A percentile compares a stretch with the other conserved stretches of the same genome.
Conservation (phyloP, 2,113 vertebrate genomes). For the Nesogale talazaci region DNA sequence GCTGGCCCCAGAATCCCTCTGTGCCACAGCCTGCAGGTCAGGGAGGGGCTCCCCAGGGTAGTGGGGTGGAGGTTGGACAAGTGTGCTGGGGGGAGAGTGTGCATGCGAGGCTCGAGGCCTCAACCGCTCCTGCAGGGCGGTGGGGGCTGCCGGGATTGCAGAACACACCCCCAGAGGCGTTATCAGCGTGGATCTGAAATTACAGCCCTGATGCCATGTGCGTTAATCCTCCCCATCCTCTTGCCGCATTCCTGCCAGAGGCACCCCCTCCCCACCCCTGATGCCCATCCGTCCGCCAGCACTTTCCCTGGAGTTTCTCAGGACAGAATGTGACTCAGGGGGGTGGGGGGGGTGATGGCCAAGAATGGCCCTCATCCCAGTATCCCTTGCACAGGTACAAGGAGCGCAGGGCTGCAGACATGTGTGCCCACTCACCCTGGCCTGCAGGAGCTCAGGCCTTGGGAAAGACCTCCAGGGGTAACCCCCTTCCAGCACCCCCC, state of each 20-base stretch:
- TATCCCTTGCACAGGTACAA: background rate
- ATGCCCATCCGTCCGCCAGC: background rate
- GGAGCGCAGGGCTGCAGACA: background rate
- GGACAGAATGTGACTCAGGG: background rate
- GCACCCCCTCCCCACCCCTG: background rate
- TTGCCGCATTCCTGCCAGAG: background rate
- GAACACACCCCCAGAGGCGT: background rate
- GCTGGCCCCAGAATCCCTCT: background rate
- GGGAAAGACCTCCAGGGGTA: no score
- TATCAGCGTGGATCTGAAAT: background rate
- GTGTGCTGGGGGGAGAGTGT: accelerated
- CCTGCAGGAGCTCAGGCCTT: background rate
- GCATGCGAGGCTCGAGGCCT: accelerated
- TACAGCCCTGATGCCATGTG: accelerated
- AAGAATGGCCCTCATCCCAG: no score
- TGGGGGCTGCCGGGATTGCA: background rate
- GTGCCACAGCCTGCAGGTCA: background rate
- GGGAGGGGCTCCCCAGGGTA: background rate
- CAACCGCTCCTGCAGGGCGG: background rate
- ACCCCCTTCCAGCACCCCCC: background rate
- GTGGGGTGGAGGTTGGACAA: background rate
- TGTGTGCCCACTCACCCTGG: no score
- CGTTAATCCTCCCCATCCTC: accelerated
- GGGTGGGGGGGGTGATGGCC: background rate
- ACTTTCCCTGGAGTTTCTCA: background rate